Evolutionary conservation across 2,888 invertebrate species (phyloP).

Genomic region (Myopa testacea): DNA sequence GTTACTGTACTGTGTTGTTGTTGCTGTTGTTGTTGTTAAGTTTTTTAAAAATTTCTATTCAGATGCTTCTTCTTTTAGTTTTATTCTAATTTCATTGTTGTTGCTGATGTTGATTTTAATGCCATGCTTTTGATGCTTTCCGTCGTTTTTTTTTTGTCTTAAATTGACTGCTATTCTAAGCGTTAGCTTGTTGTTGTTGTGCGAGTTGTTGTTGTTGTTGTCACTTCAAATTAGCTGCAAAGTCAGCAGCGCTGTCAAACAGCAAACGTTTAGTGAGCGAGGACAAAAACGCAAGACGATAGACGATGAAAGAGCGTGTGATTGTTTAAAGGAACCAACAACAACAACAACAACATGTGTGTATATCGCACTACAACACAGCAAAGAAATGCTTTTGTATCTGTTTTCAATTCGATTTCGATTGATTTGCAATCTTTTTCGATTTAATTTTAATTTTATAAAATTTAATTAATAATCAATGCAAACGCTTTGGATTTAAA

Average conservation of each 20-base stretch:
- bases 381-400: no score
- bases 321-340: no score
- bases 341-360: no score
- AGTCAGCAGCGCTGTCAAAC: background rate
- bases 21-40: background rate
- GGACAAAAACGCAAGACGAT: background rate
- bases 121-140: background rate
- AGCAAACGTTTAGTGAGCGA: background rate
- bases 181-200: background rate
- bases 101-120: constrained; percentile 17
- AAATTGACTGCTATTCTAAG: background rate
- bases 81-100: constrained; percentile 10
- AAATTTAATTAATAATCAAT: no score
- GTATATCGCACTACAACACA: no score
- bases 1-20: background rate
- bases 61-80: constrained; percentile 20
- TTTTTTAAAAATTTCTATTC: constrained; percentile 1
- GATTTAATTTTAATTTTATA: no score
- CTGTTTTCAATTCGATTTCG: no score
- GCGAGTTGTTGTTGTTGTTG: constrained; percentile 7
- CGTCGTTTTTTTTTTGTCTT: background rate
- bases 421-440: no score
- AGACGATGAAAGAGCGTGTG: no score
- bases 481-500: no score
- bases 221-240: constrained; percentile 10